These are phyloP conservation scores for Drosophila saltans DNA, from an alignment of 1,140 invertebrate species.

Conservation along the genomic window DNA sequence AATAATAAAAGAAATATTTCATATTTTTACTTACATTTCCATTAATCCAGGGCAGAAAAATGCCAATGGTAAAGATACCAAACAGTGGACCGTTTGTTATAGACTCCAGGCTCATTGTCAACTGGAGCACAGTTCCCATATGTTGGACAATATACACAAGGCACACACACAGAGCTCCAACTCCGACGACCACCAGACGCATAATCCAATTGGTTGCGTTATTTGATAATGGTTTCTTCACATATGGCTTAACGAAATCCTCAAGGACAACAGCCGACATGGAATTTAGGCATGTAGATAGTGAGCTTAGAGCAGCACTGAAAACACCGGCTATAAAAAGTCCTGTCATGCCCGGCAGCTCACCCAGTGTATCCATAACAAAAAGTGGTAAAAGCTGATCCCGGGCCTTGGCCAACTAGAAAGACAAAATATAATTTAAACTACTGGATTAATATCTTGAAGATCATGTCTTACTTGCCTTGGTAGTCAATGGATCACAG, in stretches of 20 bases:
- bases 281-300: constrained; percentile 92
- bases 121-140: constrained; percentile 84
- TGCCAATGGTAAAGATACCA: constrained; percentile 90
- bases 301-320: constrained; percentile 88
- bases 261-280: constrained; percentile 91
- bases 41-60: constrained; percentile 89
- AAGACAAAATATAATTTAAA: neutral
- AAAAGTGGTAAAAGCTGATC: constrained; percentile 86
- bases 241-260: constrained; percentile 85
- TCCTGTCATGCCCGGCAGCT: constrained; percentile 86
- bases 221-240: constrained; percentile 83
- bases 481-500: constrained; percentile 88
- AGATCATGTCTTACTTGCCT: constrained; percentile 75
- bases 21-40: constrained; percentile 84
- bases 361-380: constrained; percentile 87
- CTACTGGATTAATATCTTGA: neutral
- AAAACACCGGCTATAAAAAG: constrained; percentile 89
- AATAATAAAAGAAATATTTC: neutral
- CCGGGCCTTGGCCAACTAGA: constrained; percentile 84
- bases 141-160: constrained; percentile 86
- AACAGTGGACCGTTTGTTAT: constrained; percentile 89
- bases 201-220: constrained; percentile 85
- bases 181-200: constrained; percentile 85
- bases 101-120: constrained; percentile 85
- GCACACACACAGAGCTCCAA: constrained; percentile 84